phyloP scores from a whole-genome alignment of 2,888 invertebrate genomes.

The Tribolium freemani region DNA sequence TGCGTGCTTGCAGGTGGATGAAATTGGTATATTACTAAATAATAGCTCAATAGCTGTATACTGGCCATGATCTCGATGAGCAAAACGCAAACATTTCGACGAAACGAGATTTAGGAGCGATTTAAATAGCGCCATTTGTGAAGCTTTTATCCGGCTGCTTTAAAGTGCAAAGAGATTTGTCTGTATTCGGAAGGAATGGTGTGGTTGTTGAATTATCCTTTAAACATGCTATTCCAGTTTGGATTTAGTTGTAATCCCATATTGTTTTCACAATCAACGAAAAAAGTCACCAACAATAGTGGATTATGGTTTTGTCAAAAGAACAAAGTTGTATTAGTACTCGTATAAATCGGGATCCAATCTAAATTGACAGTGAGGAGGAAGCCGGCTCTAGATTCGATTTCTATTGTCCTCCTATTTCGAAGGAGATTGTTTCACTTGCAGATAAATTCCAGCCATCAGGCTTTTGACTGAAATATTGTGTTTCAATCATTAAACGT shows the following conservation, averaged over 20 bases:
- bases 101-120: constrained; percentile 6
- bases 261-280: background rate
- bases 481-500: constrained; percentile 16
- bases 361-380: constrained; percentile 30
- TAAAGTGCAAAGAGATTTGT: constrained; percentile 35
- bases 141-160: constrained; percentile 21
- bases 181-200: constrained; percentile 19
- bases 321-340: constrained; percentile 9
- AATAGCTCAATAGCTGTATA: constrained; percentile 17
- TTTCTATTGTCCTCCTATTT: constrained; percentile 20
- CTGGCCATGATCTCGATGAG: background rate
- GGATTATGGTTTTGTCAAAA: background rate
- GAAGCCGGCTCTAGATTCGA: constrained; percentile 22
- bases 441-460: constrained; percentile 5
- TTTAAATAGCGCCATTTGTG: constrained; percentile 17
- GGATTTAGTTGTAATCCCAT: constrained; percentile 35
- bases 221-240: constrained; percentile 38
- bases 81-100: background rate
- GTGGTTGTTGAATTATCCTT: constrained; percentile 33
- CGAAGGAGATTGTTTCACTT: constrained; percentile 8
- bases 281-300: constrained; percentile 1
- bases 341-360: constrained; percentile 18
- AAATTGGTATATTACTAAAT: constrained; percentile 37
- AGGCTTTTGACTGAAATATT: constrained; percentile 17
- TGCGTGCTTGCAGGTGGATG: constrained; percentile 37